These are phyloP conservation scores for Paedocypris micromegethes DNA, from an alignment of 2,797 vertebrate species.

Conservation along the genomic window DNA sequence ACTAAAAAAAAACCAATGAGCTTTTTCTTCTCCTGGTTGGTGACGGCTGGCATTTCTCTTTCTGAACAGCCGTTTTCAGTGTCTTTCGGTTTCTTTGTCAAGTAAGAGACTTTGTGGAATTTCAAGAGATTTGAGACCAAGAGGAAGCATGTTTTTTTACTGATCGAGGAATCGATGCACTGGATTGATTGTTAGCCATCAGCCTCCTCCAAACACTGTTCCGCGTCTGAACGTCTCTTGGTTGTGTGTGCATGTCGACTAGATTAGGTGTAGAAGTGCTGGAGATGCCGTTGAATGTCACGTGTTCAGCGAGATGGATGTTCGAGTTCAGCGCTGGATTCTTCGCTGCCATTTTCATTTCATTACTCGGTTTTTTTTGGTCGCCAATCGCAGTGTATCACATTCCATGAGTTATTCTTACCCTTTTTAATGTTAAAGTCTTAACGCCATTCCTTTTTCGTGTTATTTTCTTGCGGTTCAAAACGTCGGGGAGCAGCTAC, in stretches of 20 bases:
- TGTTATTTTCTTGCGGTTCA: slow-evolving; percentile 49
- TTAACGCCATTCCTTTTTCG: slow-evolving; percentile 72
- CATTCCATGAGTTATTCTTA: slow-evolving; percentile 57
- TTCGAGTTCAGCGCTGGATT: slow-evolving; percentile 24
- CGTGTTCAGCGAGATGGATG: slow-evolving; percentile 33
- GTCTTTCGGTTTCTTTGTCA: slow-evolving; percentile 43
- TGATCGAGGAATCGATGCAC: slow-evolving; percentile 48
- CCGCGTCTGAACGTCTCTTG: too few species aligned
- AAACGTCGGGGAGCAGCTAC: slow-evolving; percentile 60
- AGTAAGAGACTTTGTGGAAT: slow-evolving; percentile 59
- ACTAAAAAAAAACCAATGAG: slow-evolving; percentile 48
- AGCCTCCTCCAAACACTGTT: slow-evolving; percentile 12
- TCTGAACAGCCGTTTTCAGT: slow-evolving; percentile 44
- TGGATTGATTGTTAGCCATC: slow-evolving; percentile 35
- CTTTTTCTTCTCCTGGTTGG: slow-evolving; percentile 44
- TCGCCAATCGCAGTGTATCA: slow-evolving; percentile 63
- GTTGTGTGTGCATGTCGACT: slow-evolving; percentile 19
- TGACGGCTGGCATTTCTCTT: slow-evolving; percentile 38
- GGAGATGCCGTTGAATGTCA: slow-evolving; percentile 37
- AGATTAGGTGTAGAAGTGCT: slow-evolving; percentile 32
- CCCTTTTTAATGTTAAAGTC: slow-evolving; percentile 65
- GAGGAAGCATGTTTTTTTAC: slow-evolving; percentile 53
- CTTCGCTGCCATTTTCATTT: slow-evolving; percentile 33
- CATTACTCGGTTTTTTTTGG: slow-evolving; percentile 22
- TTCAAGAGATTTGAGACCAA: slow-evolving; percentile 82